Base-by-base conservation (phyloP, 2,888 invertebrate species). In the Melanostoma mellinum region DNA sequence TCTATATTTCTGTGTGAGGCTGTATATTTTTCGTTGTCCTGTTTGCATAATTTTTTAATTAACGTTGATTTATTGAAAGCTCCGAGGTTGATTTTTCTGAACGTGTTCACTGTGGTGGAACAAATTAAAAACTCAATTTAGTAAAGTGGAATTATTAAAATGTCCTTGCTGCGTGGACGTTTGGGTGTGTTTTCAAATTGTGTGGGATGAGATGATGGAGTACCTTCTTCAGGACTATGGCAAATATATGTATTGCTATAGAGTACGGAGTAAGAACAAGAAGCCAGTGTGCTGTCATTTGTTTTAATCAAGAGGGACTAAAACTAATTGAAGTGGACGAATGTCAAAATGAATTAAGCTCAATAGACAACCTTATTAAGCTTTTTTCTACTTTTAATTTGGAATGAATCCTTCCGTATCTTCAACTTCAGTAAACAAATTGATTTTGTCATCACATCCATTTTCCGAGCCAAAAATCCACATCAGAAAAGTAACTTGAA, bases 11-110 rank as follows among this genome's bases (percentile, higher is more conserved):
- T 63, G n/a, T 40, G 32, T 50, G 32, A 38, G 32, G 30, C 9
- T 33, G 50, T 63, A 63, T 38, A 63, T 63, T 63, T 63, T 65
- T 33, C 77, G 52, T 58, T 78, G 82, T 84, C 78, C 82, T 84
- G 82, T 84, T 84, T 84, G 82, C 82, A 84, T 84, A 84, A 78
- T 84, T 84, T 84, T 84, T 84, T 84, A 84, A 84, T 84, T 84
- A 84, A 84, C 78, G 82, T 53, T 78, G 77, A 78, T 84, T 84
- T 74, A 84, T 78, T 78, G 78, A 84, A 78, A 78, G 68, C 48
- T 50, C 72, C 48, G 69, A 69, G 61, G 78, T 78, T 78, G 78
- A 84, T 84, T 78, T 77, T 78, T 60, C 69, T 53, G 78, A 78
- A 67, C 82, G 78, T 74, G 82, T 84, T 56, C 74, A 65, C 69